Base-by-base conservation (phyloP, 1,140 invertebrate species). In the Eufriesea mexicana region DNA sequence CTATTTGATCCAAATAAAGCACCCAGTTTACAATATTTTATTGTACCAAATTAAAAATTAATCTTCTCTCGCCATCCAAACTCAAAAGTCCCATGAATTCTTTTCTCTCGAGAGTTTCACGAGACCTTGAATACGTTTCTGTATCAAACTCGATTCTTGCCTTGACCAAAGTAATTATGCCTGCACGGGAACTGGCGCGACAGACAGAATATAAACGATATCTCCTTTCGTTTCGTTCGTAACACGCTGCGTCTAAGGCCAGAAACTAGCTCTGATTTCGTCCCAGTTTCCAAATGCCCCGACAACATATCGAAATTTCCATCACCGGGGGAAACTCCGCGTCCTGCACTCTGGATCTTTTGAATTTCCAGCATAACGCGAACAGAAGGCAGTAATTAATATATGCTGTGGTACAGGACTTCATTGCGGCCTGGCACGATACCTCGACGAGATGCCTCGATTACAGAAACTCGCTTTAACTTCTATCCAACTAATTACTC, bases 401-500 rank as follows among this genome's bases (percentile, higher is more conserved):
- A 87, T 78, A 87, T 78, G 68, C 76, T 45, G 47, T 42, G 18
- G 47, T 25, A 42, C 20, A 57, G 28, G 55, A 76, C 67, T 84
- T 67, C 57, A 87, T 84, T 68, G 79, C 47, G 54, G 59, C 25
- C 49, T 80, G 64, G 71, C 67, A 61, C 82, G 72, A 84, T 84
- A 64, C 61, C 68, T n/a, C 6, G 51, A 72, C 72, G 67, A 84
- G 64, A 68, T 62, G 57, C 20, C 23, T 47, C 76, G 84, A 84
- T 84, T 80, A 72, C 70, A 62, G 59, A 67, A 67, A 87, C 85
- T 87, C 68, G 47, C 81, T 87, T 77, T 72, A 87, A 87, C 85
- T 84, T 84, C 85, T 76, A 76, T 71, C 55, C 73, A 64, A 79
- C 70, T 80, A 80, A 87, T 87, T 86, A 86, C 61, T 73, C 76